These are phyloP conservation scores for Myrmecobius fasciatus DNA, from an alignment of 2,113 vertebrate genomes.

Conservation along the genomic window DNA sequence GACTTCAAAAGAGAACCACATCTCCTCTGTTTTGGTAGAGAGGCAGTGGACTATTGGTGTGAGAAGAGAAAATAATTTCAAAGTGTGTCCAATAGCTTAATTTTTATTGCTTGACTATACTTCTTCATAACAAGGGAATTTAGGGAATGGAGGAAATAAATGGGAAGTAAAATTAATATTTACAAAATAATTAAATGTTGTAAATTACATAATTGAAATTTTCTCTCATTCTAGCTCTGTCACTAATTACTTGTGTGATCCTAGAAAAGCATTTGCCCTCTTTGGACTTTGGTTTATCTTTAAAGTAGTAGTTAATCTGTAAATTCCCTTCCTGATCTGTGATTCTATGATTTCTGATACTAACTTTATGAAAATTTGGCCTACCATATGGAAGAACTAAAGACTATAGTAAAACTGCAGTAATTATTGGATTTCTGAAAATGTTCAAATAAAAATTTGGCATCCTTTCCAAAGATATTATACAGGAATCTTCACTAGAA, in stretches of 20 bases:
- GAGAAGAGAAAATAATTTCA: background rate
- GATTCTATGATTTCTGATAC: background rate
- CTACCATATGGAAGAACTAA: background rate
- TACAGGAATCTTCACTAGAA: too few species aligned
- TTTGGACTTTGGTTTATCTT: too few species aligned
- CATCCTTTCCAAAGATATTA: background rate
- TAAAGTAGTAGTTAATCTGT: too few species aligned
- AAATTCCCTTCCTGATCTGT: background rate
- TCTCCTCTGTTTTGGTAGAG: background rate
- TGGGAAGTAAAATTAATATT: background rate
- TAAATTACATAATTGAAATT: background rate
- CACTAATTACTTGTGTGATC: too few species aligned
- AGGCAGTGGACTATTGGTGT: background rate
- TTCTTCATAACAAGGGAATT: background rate
- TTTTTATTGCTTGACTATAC: background rate
- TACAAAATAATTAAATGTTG: background rate
- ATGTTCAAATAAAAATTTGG: background rate
- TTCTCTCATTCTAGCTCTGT: background rate
- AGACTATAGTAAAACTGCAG: background rate
- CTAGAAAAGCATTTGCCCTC: too few species aligned
- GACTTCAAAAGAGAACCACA: background rate
- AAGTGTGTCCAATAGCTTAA: background rate
- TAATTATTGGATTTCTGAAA: background rate
- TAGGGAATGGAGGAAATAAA: background rate
- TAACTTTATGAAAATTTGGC: background rate